Percentiles rank a stretch among this genome's conserved stretches.
These are phyloP conservation scores for Rhinophrynus dorsalis DNA, from an alignment of 2,797 vertebrate genomes.

Conservation along the genomic window DNA sequence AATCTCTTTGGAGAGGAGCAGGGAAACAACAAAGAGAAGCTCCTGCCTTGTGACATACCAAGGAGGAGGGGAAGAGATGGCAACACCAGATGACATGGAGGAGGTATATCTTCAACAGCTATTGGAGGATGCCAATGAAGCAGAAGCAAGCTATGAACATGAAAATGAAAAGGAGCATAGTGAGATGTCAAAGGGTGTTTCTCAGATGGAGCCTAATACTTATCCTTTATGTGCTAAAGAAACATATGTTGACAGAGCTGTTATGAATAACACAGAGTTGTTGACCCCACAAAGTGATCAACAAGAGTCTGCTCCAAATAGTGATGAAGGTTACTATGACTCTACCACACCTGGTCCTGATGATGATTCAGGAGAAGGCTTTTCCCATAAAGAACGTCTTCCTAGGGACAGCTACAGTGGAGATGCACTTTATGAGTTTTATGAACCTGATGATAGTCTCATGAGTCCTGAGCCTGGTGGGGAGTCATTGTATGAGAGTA, in stretches of 20 bases:
- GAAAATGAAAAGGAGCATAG: slow-evolving; percentile 56
- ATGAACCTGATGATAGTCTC: slow-evolving; percentile 84
- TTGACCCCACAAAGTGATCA: slow-evolving; percentile 93
- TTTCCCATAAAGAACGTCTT: slow-evolving; percentile 76
- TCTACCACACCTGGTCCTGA: slow-evolving; percentile 91
- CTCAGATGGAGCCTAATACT: slow-evolving; percentile 55
- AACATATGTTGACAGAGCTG: slow-evolving; percentile 63
- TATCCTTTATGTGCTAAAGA: slow-evolving; percentile 62
- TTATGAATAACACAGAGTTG: slow-evolving; percentile 69
- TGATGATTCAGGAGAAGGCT: slow-evolving; percentile 80
- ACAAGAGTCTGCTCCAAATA: slow-evolving; percentile 92
- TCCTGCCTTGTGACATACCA: slow-evolving; percentile 95
- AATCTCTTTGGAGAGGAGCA: slow-evolving; percentile 81
- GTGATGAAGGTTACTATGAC: slow-evolving; percentile 94
- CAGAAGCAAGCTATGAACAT: slow-evolving; percentile 66
- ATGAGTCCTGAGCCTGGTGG: slow-evolving; percentile 82
- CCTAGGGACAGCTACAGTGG: slow-evolving; percentile 96
- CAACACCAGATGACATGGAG: slow-evolving; percentile 84
- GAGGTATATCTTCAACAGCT: slow-evolving; percentile 75
- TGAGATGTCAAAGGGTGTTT: slow-evolving; percentile 55
- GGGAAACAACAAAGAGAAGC: slow-evolving; percentile 82
- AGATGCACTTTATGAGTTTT: slow-evolving; percentile 95
- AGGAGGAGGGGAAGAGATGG: slow-evolving; percentile 97
- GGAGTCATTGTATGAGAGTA: slow-evolving; percentile 72
- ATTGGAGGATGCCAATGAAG: slow-evolving; percentile 66